phyloP scores from a whole-genome alignment of 2,113 vertebrate species.

The Meleagris gallopavo region DNA sequence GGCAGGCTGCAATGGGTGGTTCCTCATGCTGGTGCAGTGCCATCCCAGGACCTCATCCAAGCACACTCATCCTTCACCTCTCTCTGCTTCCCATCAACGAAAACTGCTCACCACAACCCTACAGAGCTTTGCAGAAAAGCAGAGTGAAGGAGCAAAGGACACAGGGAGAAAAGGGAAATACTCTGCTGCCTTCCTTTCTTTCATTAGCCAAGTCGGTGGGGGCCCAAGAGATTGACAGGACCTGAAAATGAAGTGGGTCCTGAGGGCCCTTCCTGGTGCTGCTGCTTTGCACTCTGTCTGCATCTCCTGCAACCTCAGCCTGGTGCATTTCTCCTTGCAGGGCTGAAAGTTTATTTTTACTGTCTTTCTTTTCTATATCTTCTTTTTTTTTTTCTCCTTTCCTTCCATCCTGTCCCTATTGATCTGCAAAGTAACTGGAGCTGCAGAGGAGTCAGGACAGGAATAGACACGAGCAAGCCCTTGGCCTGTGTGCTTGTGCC shows the following conservation, averaged over 20 bases:
- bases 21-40: background rate
- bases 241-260: background rate
- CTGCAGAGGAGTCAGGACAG: slow-evolving; percentile 45
- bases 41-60: background rate
- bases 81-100: background rate
- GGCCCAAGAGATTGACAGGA: background rate
- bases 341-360: slow-evolving; percentile 55
- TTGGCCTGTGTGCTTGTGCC: background rate
- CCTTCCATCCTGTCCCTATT: slow-evolving; percentile 68
- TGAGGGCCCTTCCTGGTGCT: background rate
- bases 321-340: background rate
- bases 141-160: background rate
- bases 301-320: background rate
- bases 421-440: slow-evolving; percentile 75
- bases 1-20: accelerated
- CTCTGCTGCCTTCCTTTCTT: background rate
- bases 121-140: background rate
- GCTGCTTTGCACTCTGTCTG: accelerated
- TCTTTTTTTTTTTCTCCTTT: background rate
- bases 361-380: slow-evolving; percentile 3
- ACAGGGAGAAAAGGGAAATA: background rate
- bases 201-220: too few species aligned
- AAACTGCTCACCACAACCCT: accelerated
- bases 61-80: background rate
- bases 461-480: slow-evolving; percentile 65